phyloP scores from a whole-genome alignment of 2,113 vertebrate species.

The Corythornis vintsioides region DNA sequence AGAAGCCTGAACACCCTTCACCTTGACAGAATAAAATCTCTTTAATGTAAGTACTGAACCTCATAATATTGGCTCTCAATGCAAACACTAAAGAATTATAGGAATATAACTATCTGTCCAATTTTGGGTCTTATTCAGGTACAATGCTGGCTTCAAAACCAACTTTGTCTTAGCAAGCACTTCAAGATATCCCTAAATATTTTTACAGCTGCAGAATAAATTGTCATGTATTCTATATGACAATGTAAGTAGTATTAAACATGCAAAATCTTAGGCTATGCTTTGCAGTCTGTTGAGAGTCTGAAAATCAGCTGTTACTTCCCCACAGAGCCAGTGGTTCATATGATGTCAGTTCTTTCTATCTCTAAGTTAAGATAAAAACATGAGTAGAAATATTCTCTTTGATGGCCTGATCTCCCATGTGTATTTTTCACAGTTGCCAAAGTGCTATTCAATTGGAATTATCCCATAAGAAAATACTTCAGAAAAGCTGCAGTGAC shows the following conservation, averaged over 20 bases:
- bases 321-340: not conserved
- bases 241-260: not conserved
- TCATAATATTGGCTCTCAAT: not conserved
- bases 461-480: not conserved
- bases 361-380: not conserved
- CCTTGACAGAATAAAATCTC: constrained; percentile 9
- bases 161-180: constrained; percentile 10
- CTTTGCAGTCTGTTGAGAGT: not conserved
- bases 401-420: not conserved
- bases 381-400: not conserved
- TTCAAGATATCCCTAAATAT: not conserved
- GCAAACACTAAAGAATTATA: not conserved
- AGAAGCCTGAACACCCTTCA: not conserved
- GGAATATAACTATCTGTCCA: not conserved
- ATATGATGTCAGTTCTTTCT: not conserved
- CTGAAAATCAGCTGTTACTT: not conserved
- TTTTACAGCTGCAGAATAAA: not conserved
- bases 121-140: not conserved
- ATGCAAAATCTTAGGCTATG: not conserved
- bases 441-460: not conserved
- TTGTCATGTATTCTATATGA: not conserved
- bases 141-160: not conserved
- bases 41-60: not conserved
- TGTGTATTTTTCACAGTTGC: not conserved
- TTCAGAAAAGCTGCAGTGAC: not conserved